These are phyloP conservation scores for Drosophila tsacasi DNA, from an alignment of 1,140 invertebrate species.

Conservation along the genomic window DNA sequence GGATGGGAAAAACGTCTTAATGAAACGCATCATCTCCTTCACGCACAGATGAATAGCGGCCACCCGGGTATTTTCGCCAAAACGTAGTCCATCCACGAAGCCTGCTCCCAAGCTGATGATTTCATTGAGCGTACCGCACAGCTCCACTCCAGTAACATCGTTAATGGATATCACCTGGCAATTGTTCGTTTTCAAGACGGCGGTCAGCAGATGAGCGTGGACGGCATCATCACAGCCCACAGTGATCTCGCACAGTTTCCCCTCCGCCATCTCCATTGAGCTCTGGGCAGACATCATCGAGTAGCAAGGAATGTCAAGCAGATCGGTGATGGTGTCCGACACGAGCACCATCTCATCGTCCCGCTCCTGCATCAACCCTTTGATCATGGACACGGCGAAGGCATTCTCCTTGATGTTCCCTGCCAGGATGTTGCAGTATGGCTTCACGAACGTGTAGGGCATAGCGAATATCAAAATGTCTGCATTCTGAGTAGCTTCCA, in stretches of 20 bases:
- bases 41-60: constrained; percentile 98
- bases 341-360: constrained; percentile 97
- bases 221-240: constrained; percentile 93
- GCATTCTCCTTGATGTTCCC: constrained; percentile 96
- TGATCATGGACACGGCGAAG: constrained; percentile 96
- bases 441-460: constrained; percentile 97
- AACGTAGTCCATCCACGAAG: constrained; percentile 96
- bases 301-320: constrained; percentile 90
- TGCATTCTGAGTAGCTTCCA: constrained; percentile 94
- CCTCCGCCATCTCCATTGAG: constrained; percentile 96
- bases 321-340: constrained; percentile 93
- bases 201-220: constrained; percentile 91
- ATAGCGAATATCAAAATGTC: constrained; percentile 99
- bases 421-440: constrained; percentile 92
- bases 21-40: constrained; percentile 98
- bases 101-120: constrained; percentile 99
- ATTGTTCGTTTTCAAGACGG: constrained; percentile 96
- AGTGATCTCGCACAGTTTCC: constrained; percentile 99
- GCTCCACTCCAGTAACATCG: constrained; percentile 97
- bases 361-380: constrained; percentile 95
- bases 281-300: constrained; percentile 99
- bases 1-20: constrained; percentile 93
- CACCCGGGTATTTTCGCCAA: constrained; percentile 99
- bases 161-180: constrained; percentile 98
- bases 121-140: constrained; percentile 98